phyloP scores from a whole-genome alignment of 2,888 invertebrate genomes.

The Callimorpha dominula region DNA sequence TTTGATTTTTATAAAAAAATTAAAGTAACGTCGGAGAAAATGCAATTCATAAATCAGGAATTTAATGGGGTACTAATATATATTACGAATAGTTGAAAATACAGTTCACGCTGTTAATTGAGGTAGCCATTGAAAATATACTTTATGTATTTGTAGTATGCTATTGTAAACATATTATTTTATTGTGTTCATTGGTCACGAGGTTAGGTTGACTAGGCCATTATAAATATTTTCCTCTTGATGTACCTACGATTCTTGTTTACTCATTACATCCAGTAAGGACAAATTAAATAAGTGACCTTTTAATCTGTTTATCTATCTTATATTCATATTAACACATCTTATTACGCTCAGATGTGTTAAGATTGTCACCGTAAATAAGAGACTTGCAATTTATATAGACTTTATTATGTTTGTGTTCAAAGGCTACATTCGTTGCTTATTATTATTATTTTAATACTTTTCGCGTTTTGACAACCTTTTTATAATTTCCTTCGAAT shows the following conservation, averaged over 20 bases:
- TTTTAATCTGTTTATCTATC: constrained; percentile 53
- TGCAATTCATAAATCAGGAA: not conserved
- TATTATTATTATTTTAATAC: not conserved
- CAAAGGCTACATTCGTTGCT: constrained; percentile 10
- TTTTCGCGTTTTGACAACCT: not conserved
- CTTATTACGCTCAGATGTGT: constrained; percentile 49
- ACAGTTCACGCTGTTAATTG: not conserved
- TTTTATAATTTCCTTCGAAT: too few species aligned
- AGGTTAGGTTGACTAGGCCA: constrained; percentile 19
- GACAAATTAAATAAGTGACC: constrained; percentile 51
- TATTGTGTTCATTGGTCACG: constrained; percentile 16
- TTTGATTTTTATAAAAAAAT: too few species aligned
- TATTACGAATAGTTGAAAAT: not conserved
- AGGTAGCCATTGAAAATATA: not conserved
- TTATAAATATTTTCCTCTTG: constrained; percentile 48
- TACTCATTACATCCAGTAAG: constrained; percentile 42
- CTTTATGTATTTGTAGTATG: not conserved
- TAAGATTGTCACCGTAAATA: constrained; percentile 44
- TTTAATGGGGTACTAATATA: too few species aligned
- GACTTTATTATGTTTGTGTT: constrained; percentile 15
- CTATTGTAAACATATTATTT: constrained; percentile 6
- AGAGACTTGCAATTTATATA: constrained; percentile 30
- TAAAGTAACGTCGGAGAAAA: not conserved
- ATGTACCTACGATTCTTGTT: constrained; percentile 30
- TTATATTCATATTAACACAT: constrained; percentile 24